Conservation (phyloP, 2,888 invertebrate genomes). For the Pyrocoelia pectoralis region DNA sequence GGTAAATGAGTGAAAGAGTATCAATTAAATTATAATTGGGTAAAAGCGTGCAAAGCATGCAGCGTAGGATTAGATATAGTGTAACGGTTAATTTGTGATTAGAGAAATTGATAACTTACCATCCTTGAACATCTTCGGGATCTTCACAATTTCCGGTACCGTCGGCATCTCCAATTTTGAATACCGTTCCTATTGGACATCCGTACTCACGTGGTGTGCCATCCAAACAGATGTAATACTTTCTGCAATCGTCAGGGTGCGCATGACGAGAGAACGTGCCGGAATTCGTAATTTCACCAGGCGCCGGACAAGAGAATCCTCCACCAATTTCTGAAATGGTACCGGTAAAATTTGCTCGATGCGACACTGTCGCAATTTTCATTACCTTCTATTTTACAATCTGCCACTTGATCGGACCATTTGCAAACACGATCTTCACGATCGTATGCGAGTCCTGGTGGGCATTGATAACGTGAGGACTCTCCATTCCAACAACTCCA, state of each 20-base stretch:
- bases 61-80: constrained; percentile 8
- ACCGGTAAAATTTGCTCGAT: too few relatives aligned
- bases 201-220: constrained; percentile 92
- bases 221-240: constrained; percentile 94
- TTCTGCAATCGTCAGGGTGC: constrained; percentile 93
- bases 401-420: constrained; percentile 96
- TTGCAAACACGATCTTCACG: constrained; percentile 92
- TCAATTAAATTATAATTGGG: background rate
- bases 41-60: constrained; percentile 23
- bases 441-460: constrained; percentile 94
- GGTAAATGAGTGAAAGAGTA: background rate
- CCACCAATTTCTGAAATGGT: constrained; percentile 85
- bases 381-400: constrained; percentile 88
- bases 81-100: constrained; percentile 40
- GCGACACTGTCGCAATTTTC: constrained; percentile 13
- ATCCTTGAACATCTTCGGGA: constrained; percentile 95
- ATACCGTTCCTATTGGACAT: constrained; percentile 94
- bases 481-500: constrained; percentile 98
- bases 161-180: constrained; percentile 91
- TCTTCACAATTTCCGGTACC: constrained; percentile 94
- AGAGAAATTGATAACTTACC: constrained; percentile 70
- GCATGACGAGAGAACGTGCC: constrained; percentile 95
- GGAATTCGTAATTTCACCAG: constrained; percentile 81
- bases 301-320: constrained; percentile 86
- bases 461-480: constrained; percentile 92